Evolutionary conservation across 1,140 invertebrate genomes (phyloP), one percentile per base, ranked within the genome.

Genomic region (Dolichoris vasculosae): DNA sequence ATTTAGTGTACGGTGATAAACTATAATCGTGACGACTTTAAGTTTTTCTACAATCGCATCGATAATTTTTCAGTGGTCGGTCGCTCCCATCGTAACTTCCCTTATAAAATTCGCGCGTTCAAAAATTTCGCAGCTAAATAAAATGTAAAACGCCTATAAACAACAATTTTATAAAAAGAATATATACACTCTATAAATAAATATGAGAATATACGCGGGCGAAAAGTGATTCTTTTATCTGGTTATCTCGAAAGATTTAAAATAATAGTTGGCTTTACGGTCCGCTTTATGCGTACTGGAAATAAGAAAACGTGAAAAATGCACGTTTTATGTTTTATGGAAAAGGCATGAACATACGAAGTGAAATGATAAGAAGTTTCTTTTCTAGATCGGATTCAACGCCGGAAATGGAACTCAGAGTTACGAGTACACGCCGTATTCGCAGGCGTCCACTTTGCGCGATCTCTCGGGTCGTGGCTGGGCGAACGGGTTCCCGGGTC

Each of bases 391-490:
- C 89, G 98, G 98, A 59, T 99, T 99, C 92, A 99, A 99, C 91
- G 98, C 97, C 79, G 98, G 98, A 82, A 99, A 99, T 90, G 98
- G 97, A 26, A 99, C 98, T 1, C 95, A 96, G 90, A 96, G 96
- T 84, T 98, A 96, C 91, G 97, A 98, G 92, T 98, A 98, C 91
- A 95, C 95, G 81, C 98, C 98, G 0, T 99, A 98, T 92, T 98
- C 97, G 71, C 98, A 98, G 93, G 94, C 95, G 48, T 96, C 97
- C 40, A 97, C 97, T 32, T 94, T 98, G 17, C 94, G 97, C 85
- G 97, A 98, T 93, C 93, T 99, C 76, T 95, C 96, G 0, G 95
- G 95, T 20, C 95, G 97, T 89, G 98, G 98, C 32, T 98, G 96
- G 95, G 97, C 96, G 1, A 99, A 99, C 88, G 96, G 95, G 15